Percentiles rank a stretch among this genome's conserved stretches.
These are phyloP conservation scores for Cirrhinus molitorella DNA, from an alignment of 2,797 vertebrate species.

Conservation along the genomic window DNA sequence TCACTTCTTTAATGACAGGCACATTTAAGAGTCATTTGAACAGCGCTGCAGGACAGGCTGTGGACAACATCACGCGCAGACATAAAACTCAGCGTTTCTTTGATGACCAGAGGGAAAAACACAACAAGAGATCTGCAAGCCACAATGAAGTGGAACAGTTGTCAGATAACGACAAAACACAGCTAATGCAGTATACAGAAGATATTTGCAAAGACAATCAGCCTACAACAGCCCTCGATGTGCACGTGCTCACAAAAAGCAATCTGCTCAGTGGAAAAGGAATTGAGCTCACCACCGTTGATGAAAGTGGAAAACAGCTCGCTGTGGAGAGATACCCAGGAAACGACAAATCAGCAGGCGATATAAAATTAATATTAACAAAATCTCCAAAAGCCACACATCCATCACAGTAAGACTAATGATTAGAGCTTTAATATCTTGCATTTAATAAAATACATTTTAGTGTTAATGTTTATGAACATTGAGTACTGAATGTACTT, in stretches of 20 bases:
- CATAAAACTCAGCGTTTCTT: constrained; percentile 50
- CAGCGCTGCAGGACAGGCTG: not conserved
- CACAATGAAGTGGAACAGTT: not conserved
- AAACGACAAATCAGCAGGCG: constrained; percentile 19
- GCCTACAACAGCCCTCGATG: constrained; percentile 37
- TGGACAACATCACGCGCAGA: constrained; percentile 12
- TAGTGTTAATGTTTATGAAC: not conserved
- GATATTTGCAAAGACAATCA: constrained; percentile 12
- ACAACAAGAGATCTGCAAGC: constrained; percentile 36
- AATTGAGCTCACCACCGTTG: constrained; percentile 29
- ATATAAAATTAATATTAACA: constrained; percentile 49
- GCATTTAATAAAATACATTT: not conserved
- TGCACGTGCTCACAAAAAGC: constrained; percentile 54
- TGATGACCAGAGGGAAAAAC: constrained; percentile 27
- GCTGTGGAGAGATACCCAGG: constrained; percentile 52
- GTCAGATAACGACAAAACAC: constrained; percentile 15
- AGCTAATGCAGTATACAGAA: constrained; percentile 39
- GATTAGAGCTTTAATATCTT: not conserved
- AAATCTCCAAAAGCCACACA: constrained; percentile 14
- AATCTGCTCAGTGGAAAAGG: constrained; percentile 53
- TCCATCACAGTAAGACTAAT: constrained; percentile 13
- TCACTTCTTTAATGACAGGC: not conserved
- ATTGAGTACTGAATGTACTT: not conserved
- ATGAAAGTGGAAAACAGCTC: constrained; percentile 46
- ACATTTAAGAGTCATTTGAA: not conserved